Percentiles rank a stretch among this genome's conserved stretches.
These are phyloP conservation scores for Hydrozoanthus tunicans DNA, from an alignment of 64 coral and sea anemone genomes.

Conservation along the genomic window DNA sequence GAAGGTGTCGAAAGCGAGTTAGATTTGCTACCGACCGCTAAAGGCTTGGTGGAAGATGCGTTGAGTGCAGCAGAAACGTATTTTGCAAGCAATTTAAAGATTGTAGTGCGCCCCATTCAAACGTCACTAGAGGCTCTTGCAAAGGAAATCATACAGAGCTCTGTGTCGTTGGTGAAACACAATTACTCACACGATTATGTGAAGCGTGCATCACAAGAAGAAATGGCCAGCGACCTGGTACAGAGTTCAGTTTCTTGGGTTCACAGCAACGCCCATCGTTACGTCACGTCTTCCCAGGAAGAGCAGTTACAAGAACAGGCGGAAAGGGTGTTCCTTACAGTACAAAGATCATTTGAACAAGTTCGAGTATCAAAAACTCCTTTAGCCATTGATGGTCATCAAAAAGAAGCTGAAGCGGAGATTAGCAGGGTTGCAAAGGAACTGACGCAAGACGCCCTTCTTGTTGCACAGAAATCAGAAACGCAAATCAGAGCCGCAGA, in stretches of 20 bases:
- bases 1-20: background rate
- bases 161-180: conserved; percentile 25
- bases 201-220: background rate
- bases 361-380: background rate
- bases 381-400: background rate
- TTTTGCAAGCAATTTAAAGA: conserved; percentile 1
- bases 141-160: conserved; percentile 18
- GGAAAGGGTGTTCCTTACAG: background rate
- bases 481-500: conserved; percentile 3
- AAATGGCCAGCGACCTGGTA: conserved; percentile 37
- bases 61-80: conserved; percentile 55
- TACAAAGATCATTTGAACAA: conserved; percentile 1
- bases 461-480: conserved; percentile 17
- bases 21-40: conserved; percentile 54
- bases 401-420: background rate
- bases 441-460: conserved; percentile 17
- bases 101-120: background rate
- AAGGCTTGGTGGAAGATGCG: conserved; percentile 32
- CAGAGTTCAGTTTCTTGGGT: conserved; percentile 23
- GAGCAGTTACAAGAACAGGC: background rate
- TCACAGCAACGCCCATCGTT: background rate
- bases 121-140: conserved; percentile 36
- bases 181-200: background rate
- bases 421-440: conserved; percentile 33
- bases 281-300: background rate